Conservation (phyloP, 2,797 vertebrate genomes). For the Coendou prehensilis region DNA sequence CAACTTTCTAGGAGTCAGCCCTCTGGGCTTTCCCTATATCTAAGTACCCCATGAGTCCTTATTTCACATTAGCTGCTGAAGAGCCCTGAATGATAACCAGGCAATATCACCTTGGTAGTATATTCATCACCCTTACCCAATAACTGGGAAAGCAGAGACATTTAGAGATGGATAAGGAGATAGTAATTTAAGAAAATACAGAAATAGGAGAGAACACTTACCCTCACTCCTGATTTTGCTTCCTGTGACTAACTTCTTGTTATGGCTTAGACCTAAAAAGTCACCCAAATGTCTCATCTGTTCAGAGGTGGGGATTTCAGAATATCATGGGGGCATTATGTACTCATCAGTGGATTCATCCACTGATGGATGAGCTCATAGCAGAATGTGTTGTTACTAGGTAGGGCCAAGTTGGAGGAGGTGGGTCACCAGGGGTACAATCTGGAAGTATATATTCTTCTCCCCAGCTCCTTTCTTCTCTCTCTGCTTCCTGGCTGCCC, state of each 20-base stretch:
- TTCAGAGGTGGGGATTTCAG: background rate
- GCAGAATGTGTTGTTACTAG: background rate
- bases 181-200: background rate
- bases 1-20: background rate
- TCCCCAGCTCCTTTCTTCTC: background rate
- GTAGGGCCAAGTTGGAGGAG: background rate
- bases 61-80: background rate
- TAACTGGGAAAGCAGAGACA: constrained; percentile 28
- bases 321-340: background rate
- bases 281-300: background rate
- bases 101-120: background rate
- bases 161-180: background rate
- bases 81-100: background rate
- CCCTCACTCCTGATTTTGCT: background rate
- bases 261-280: background rate
- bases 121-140: constrained; percentile 15
- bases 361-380: background rate
- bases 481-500: background rate
- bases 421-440: background rate
- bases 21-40: background rate
- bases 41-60: constrained; percentile 32
- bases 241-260: background rate
- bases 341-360: background rate
- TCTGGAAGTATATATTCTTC: background rate
- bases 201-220: background rate